Evolutionary conservation across 2,113 vertebrate species (phyloP).

Genomic region (Cyprinodon variegatus): DNA sequence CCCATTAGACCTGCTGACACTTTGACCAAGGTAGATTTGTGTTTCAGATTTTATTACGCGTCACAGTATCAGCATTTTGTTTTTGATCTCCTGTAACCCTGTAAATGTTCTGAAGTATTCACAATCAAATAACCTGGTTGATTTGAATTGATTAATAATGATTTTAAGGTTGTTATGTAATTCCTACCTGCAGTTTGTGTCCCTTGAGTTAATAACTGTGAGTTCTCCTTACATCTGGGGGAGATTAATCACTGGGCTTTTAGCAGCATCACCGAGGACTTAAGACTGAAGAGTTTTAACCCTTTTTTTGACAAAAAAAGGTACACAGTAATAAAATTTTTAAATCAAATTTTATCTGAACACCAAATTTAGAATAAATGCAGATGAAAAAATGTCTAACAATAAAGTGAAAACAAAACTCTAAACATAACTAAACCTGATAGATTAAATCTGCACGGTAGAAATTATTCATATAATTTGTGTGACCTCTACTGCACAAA

Average conservation of each 20-base stretch:
- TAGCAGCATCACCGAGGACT: background rate
- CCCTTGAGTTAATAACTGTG: background rate
- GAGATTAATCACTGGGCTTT: background rate
- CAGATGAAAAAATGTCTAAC: background rate
- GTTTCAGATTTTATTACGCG: background rate
- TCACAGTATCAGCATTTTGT: background rate
- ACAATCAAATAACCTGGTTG: background rate
- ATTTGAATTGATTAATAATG: background rate
- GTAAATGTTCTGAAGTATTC: background rate
- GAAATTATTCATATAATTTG: no score
- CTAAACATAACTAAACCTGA: no score
- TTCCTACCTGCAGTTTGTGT: background rate
- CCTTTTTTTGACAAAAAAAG: background rate
- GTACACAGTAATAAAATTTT: background rate
- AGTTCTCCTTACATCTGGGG: background rate
- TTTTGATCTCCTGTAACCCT: background rate
- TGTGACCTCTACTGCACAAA: no score
- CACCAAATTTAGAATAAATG: background rate
- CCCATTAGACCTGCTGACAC: no score
- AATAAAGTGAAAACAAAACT: no score
- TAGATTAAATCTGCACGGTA: no score
- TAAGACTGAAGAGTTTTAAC: background rate
- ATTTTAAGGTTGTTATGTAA: background rate
- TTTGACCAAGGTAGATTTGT: background rate
- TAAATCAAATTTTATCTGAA: no score